A percentile compares a stretch with the other conserved stretches of the same genome.
Evolutionary conservation across 2,113 vertebrate species (phyloP).

Genomic region (Polypterus bichir): DNA sequence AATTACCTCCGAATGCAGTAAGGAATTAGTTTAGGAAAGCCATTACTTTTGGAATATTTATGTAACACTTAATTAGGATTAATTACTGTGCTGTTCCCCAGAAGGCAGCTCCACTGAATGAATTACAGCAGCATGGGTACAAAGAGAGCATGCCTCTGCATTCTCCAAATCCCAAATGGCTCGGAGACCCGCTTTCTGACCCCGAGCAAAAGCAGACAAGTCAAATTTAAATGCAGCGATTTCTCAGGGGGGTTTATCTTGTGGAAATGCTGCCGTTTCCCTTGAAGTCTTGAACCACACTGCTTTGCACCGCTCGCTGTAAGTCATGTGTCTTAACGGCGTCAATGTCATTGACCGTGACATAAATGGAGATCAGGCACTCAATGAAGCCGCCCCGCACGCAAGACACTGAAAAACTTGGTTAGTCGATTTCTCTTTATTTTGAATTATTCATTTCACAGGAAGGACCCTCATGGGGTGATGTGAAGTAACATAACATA

Average conservation of each 20-base stretch:
- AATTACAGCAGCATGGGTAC: not conserved
- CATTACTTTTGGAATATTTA: slow-evolving; percentile 6
- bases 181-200: not conserved
- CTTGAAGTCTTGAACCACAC: too few relatives aligned
- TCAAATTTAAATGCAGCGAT: not conserved
- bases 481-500: too few relatives aligned
- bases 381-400: not conserved
- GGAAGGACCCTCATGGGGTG: too few relatives aligned
- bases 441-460: too few relatives aligned
- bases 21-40: not conserved
- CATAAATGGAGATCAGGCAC: not conserved
- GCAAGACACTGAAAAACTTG: too few relatives aligned
- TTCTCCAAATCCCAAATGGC: not conserved
- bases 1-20: not conserved
- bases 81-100: slow-evolving; percentile 5
- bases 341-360: not conserved
- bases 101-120: slow-evolving; percentile 4
- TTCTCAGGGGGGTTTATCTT: not conserved
- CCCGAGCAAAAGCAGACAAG: not conserved
- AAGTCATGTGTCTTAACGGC: not conserved
- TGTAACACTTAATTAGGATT: slow-evolving; percentile 6
- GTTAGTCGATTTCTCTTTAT: too few relatives aligned
- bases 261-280: not conserved
- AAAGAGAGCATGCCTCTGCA: not conserved
- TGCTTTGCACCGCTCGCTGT: not conserved